phyloP scores from a whole-genome alignment of 1,140 invertebrate genomes.

The Araneus ventricosus region DNA sequence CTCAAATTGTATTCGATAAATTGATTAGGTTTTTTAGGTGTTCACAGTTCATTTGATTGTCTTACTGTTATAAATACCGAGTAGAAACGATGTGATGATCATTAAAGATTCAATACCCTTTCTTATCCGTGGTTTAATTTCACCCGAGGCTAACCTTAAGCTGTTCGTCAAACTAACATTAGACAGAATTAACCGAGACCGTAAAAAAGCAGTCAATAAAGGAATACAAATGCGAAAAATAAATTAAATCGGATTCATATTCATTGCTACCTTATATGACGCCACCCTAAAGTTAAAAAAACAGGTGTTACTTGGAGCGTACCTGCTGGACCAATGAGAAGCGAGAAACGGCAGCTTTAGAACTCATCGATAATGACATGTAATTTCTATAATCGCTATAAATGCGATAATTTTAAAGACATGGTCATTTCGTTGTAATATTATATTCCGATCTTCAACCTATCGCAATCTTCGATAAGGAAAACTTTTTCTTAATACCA shows the following conservation, averaged over 20 bases:
- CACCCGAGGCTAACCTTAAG: neutral
- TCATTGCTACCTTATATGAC: slow-evolving; percentile 27
- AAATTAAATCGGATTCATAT: slow-evolving; percentile 32
- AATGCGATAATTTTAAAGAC: slow-evolving; percentile 74
- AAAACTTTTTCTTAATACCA: slow-evolving; percentile 59
- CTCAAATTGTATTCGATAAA: too few species aligned
- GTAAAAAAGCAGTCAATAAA: neutral
- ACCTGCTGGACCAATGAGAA: slow-evolving; percentile 50
- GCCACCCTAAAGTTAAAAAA: slow-evolving; percentile 69
- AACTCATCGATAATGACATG: slow-evolving; percentile 72
- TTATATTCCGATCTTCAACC: slow-evolving; percentile 63
- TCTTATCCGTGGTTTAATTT: neutral
- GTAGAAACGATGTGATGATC: too few species aligned
- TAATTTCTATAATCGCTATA: slow-evolving; percentile 74
- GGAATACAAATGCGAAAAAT: slow-evolving; percentile 15
- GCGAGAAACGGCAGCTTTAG: slow-evolving; percentile 60
- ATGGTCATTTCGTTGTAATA: slow-evolving; percentile 68
- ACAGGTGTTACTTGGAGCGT: slow-evolving; percentile 71
- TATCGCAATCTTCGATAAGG: slow-evolving; percentile 61
- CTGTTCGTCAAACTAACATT: neutral
- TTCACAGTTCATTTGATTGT: too few species aligned
- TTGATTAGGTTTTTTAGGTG: too few species aligned
- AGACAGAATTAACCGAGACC: neutral
- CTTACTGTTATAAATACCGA: too few species aligned
- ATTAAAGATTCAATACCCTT: neutral